A percentile compares a stretch with the other conserved stretches of the same genome.
Conservation (phyloP, 1,140 invertebrate species). For the Microplitis mediator region DNA sequence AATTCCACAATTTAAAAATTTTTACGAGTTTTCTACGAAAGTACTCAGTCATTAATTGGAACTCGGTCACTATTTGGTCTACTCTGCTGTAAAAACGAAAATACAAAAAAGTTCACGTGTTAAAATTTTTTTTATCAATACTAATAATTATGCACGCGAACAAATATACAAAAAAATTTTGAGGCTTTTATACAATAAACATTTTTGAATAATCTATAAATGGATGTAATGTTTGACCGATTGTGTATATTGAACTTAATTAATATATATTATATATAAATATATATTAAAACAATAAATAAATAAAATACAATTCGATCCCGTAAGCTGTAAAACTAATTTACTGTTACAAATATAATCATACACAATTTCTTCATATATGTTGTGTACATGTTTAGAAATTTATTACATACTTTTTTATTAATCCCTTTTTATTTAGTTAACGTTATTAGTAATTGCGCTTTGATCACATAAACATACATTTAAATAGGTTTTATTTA, state of each 20-base stretch:
- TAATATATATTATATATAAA: not conserved
- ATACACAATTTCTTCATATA: conserved; percentile 7
- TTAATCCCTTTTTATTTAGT: not conserved
- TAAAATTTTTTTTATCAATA: not conserved
- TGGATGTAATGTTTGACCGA: not conserved
- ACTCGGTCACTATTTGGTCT: too few relatives aligned
- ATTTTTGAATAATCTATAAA: not conserved
- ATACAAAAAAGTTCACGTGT: not conserved
- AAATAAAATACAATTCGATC: not conserved
- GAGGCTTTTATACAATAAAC: conserved; percentile 7
- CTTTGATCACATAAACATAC: too few relatives aligned
- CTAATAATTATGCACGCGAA: not conserved
- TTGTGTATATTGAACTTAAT: not conserved
- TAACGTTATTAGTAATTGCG: not conserved
- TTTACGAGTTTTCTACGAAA: too few relatives aligned
- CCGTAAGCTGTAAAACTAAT: conserved; percentile 7
- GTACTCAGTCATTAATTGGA: too few relatives aligned
- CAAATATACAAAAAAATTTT: not conserved
- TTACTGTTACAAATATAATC: conserved; percentile 9
- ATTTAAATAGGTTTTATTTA: too few relatives aligned
- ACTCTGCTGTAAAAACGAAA: too few relatives aligned
- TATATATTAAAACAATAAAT: not conserved
- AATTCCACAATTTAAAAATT: too few relatives aligned
- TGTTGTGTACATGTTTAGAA: not conserved
- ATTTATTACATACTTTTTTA: not conserved